Evolutionary conservation across 2,797 vertebrate species (phyloP).

Genomic region (Pseudocheirus occidentalis): DNA sequence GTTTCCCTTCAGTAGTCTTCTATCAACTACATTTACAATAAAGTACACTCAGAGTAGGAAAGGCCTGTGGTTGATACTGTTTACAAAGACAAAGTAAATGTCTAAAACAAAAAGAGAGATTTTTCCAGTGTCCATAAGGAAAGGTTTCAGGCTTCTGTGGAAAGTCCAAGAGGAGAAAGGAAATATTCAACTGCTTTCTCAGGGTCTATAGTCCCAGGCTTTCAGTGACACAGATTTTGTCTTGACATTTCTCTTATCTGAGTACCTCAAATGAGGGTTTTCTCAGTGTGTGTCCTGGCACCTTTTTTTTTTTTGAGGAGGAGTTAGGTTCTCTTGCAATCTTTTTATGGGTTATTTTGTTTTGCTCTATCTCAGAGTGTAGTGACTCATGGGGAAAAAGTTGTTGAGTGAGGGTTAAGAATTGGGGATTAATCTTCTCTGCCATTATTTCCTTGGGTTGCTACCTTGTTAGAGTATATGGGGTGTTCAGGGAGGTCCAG

Average conservation of each 20-base stretch:
- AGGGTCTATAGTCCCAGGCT: neutral
- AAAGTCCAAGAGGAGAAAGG: neutral
- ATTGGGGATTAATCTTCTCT: neutral
- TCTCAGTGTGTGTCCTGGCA: neutral
- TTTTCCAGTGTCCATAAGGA: neutral
- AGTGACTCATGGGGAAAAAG: neutral
- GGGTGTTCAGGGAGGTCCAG: neutral
- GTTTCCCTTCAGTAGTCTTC: neutral
- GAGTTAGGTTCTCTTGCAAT: neutral
- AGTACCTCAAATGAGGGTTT: neutral
- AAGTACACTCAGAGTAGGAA: neutral
- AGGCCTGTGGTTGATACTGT: neutral
- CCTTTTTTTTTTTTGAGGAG: neutral
- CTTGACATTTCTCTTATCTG: neutral
- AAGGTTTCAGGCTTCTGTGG: neutral
- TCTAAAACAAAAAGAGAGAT: neutral
- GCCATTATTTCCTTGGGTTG: neutral
- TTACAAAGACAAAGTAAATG: neutral
- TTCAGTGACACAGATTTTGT: neutral
- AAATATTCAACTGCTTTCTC: neutral
- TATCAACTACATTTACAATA: neutral
- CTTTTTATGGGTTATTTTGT: neutral
- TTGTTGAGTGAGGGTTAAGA: neutral
- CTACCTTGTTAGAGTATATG: neutral
- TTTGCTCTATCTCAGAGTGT: neutral